Percentiles rank a stretch among this genome's conserved stretches.
These are phyloP conservation scores for Drosophila melanosoma DNA, from an alignment of 2,888 invertebrate species.

Conservation along the genomic window DNA sequence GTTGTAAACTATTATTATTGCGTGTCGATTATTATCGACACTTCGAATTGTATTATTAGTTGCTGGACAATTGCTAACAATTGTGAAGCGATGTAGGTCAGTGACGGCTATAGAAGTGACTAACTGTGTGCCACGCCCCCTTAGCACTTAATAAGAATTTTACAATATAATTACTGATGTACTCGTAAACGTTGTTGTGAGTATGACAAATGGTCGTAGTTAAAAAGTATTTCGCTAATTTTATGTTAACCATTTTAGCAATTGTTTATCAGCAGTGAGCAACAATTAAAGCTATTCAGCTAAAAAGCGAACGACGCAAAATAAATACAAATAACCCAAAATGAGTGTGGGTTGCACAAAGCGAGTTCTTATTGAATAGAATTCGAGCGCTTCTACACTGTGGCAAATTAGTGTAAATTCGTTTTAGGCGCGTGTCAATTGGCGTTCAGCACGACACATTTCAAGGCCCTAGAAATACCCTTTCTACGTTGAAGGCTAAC, in stretches of 20 bases:
- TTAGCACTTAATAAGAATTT: background rate
- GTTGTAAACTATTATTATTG: background rate
- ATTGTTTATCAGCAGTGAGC: constrained; percentile 47
- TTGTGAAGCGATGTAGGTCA: constrained; percentile 50
- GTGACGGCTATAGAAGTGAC: constrained; percentile 33
- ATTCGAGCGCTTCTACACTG: background rate
- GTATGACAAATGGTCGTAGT: constrained; percentile 45
- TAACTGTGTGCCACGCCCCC: constrained; percentile 27
- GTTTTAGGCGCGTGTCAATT: background rate
- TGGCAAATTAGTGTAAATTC: background rate
- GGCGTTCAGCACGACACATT: background rate
- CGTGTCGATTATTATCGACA: background rate
- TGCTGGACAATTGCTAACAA: constrained; percentile 9
- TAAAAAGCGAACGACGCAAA: constrained; percentile 36
- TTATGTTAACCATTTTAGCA: constrained; percentile 19
- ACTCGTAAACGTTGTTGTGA: constrained; percentile 1
- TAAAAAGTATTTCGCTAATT: constrained; percentile 30
- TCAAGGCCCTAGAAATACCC: background rate
- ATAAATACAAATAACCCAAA: constrained; percentile 31
- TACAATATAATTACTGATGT: constrained; percentile 4
- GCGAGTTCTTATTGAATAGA: constrained; percentile 17
- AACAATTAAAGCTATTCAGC: constrained; percentile 46
- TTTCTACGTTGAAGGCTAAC: background rate
- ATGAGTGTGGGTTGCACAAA: constrained; percentile 33
- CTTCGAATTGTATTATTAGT: background rate